phyloP scores from a whole-genome alignment of 2,888 invertebrate species.

The Cremastinae sp. region DNA sequence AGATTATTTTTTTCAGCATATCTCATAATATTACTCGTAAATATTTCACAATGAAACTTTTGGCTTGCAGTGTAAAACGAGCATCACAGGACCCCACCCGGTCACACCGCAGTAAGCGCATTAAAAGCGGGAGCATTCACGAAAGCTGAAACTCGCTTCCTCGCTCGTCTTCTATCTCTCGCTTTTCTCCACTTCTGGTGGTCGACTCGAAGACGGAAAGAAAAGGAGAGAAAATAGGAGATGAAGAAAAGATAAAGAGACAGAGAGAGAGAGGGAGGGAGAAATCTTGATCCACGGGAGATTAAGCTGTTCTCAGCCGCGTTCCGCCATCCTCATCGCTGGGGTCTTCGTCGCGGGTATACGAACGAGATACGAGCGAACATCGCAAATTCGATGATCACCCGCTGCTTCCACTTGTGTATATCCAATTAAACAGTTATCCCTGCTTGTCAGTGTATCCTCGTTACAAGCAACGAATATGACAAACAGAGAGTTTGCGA shows the following conservation, averaged over 20 bases:
- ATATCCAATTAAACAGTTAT: conserved; percentile 6
- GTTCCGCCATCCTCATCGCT: background rate
- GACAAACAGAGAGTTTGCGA: conserved; percentile 11
- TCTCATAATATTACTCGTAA: background rate
- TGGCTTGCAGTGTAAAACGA: conserved; percentile 13
- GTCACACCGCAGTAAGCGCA: conserved; percentile 16
- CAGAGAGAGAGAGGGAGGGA: background rate
- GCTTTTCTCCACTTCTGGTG: background rate
- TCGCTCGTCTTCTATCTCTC: background rate
- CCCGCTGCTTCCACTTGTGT: background rate
- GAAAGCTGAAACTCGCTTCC: conserved; percentile 17
- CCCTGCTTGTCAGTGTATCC: conserved; percentile 7
- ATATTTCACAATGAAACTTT: conserved; percentile 24
- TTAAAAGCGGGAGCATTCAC: background rate
- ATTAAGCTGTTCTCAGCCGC: conserved; percentile 50
- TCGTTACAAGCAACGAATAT: conserved; percentile 7
- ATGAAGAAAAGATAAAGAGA: too few species aligned
- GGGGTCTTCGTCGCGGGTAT: background rate
- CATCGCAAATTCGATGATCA: conserved; percentile 1
- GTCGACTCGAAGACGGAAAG: conserved; percentile 17
- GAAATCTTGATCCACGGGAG: conserved; percentile 18
- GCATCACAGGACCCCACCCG: conserved; percentile 17
- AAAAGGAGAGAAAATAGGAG: background rate
- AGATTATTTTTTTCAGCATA: background rate
- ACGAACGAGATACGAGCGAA: conserved; percentile 2